Conservation (phyloP, 2,888 invertebrate genomes). For the Cephalotes varians region DNA sequence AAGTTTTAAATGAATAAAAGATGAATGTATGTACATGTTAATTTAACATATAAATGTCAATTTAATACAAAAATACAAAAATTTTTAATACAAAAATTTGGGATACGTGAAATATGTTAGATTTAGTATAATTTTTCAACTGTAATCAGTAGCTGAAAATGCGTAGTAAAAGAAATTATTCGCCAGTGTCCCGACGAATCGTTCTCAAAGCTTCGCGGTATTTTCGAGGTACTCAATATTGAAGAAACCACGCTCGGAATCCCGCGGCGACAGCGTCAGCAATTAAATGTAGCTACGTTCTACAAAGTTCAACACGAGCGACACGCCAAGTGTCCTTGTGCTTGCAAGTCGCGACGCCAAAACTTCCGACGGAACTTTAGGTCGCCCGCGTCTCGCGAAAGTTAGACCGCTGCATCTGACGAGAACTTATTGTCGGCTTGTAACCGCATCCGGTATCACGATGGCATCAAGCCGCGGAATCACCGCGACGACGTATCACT, state of each 20-base stretch:
- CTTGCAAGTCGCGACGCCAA: slow-evolving; percentile 50
- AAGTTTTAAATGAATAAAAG: no score
- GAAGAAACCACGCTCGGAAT: slow-evolving; percentile 51
- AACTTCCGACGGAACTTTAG: slow-evolving; percentile 58
- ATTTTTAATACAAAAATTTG: no score
- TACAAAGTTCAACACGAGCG: slow-evolving; percentile 56
- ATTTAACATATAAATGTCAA: no score
- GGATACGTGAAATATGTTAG: no score
- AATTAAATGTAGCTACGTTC: slow-evolving; percentile 64
- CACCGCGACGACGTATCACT: slow-evolving; percentile 32
- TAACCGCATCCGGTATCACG: slow-evolving; percentile 68
- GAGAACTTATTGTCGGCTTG: slow-evolving; percentile 68
- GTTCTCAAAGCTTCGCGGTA: neutral
- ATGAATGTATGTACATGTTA: no score
- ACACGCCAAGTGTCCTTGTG: slow-evolving; percentile 44
- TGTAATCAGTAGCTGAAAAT: no score
- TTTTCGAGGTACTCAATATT: slow-evolving; percentile 34
- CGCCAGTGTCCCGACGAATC: neutral
- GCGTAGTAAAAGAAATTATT: neutral
- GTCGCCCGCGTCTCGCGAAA: slow-evolving; percentile 56
- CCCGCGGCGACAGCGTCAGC: slow-evolving; percentile 57
- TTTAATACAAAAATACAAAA: no score
- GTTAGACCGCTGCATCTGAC: slow-evolving; percentile 65
- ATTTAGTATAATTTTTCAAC: no score
- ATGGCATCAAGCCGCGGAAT: slow-evolving; percentile 44